Evolutionary conservation across 2,888 invertebrate species (phyloP), one percentile per base, ranked within the genome.

Genomic region (Nephrotoma appendiculata): DNA sequence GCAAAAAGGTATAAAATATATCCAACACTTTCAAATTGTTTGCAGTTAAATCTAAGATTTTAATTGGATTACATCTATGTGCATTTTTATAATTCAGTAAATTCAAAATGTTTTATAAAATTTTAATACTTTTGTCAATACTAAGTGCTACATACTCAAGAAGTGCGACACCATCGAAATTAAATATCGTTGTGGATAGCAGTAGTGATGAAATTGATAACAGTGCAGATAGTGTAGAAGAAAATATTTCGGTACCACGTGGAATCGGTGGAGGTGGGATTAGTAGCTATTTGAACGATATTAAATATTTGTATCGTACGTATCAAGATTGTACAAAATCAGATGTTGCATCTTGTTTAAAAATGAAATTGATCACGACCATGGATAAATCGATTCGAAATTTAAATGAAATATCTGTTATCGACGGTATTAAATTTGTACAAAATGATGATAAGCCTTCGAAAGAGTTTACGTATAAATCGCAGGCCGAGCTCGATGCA

Each of bases 301-400:
- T 96, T 6, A 94, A 95, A 89, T 93, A 95, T 89, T 94, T 96
- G 88, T 96, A 95, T 89, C 95, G 96, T 90, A 94, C 96, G 88
- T 97, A 96, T 92, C 95, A 95, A 91, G 96, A 96, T 89, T 97
- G 97, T 92, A 93, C 95, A 87, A 94, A 94, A 86, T 92, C 93
- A 88, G 95, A 95, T 88, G 90, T 95, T 44, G 93, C 95, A 3
- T 94, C 95, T 87, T 97, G 97, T 89, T 92, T 97, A 86, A 97
- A 97, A 91, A 92, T 96, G 87, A 96, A 96, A 90, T 91, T 97
- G 86, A 93, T 96, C n/a, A 94, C 95, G 41, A 95, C 95, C 2
- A 92, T 97, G 91, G 96, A 96, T 89, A 94, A 96, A 89, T 94
- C 95, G 85, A 94, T 95, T 44, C 93, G 95, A 87, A 92, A 92